Evolutionary conservation across 2,113 vertebrate genomes (phyloP).

Genomic region (Seriola rivoliana): DNA sequence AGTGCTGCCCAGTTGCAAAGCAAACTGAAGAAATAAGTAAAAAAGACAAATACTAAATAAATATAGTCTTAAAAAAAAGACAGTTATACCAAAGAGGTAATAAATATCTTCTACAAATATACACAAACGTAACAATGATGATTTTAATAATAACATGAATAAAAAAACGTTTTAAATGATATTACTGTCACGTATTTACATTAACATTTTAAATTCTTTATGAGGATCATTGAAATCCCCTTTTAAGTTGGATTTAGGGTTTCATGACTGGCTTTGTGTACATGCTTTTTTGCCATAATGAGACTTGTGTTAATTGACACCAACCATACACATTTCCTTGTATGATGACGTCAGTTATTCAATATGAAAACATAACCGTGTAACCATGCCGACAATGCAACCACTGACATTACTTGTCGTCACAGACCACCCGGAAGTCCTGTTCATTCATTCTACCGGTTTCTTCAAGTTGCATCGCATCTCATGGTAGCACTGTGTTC

Average conservation of each 20-base stretch:
- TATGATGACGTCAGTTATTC: neutral
- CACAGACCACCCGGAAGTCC: constrained; percentile 65
- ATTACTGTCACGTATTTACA: too few species aligned
- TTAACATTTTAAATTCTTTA: too few species aligned
- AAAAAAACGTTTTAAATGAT: neutral
- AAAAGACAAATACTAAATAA: too few species aligned
- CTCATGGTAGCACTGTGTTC: constrained; percentile 59
- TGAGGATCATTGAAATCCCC: neutral
- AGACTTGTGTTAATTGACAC: too few species aligned
- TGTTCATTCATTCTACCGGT: constrained; percentile 66
- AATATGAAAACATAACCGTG: neutral
- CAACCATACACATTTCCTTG: too few species aligned
- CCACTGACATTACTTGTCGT: constrained; percentile 32
- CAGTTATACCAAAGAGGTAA: too few species aligned
- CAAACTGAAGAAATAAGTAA: too few species aligned
- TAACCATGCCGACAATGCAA: constrained; percentile 28
- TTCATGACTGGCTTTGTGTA: neutral
- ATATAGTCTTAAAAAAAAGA: too few species aligned
- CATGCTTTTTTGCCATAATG: too few species aligned
- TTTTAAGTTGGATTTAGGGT: neutral
- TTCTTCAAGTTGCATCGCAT: constrained; percentile 58
- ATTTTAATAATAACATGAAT: neutral
- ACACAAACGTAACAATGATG: too few species aligned
- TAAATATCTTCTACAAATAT: too few species aligned
- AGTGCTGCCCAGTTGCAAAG: too few species aligned